These are phyloP conservation scores for Sphecodes monilicornis DNA, from an alignment of 2,888 invertebrate species.

Conservation along the genomic window DNA sequence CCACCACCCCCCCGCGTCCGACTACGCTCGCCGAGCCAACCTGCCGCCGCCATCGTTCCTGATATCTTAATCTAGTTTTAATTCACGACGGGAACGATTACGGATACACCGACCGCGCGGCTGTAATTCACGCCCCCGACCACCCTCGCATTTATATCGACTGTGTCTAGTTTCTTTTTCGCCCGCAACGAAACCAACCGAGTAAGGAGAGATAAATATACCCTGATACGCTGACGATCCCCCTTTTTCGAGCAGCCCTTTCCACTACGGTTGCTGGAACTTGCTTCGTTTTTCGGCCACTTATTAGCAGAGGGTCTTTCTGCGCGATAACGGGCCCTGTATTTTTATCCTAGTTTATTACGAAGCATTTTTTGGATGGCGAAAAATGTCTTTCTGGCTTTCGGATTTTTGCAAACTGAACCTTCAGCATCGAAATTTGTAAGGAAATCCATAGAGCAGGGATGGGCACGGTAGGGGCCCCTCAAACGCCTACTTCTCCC, in stretches of 20 bases:
- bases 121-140: constrained; percentile 48
- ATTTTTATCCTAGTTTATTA: background rate
- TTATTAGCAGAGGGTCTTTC: background rate
- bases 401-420: background rate
- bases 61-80: constrained; percentile 58
- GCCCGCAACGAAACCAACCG: constrained; percentile 31
- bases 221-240: constrained; percentile 34
- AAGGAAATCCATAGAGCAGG: too few species aligned
- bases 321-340: background rate
- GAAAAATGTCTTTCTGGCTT: background rate
- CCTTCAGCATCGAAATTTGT: too few species aligned
- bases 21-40: background rate
- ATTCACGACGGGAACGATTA: constrained; percentile 52
- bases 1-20: background rate
- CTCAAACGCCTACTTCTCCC: too few species aligned
- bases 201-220: constrained; percentile 47
- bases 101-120: constrained; percentile 21
- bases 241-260: background rate
- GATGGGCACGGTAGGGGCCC: too few species aligned
- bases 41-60: background rate
- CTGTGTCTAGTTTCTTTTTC: constrained; percentile 1
- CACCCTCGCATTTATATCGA: constrained; percentile 18
- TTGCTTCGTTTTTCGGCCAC: background rate
- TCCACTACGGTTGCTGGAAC: background rate
- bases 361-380: background rate